These are phyloP conservation scores for Tachysurus fulvidraco DNA, from an alignment of 2,113 vertebrate species.

Conservation along the genomic window DNA sequence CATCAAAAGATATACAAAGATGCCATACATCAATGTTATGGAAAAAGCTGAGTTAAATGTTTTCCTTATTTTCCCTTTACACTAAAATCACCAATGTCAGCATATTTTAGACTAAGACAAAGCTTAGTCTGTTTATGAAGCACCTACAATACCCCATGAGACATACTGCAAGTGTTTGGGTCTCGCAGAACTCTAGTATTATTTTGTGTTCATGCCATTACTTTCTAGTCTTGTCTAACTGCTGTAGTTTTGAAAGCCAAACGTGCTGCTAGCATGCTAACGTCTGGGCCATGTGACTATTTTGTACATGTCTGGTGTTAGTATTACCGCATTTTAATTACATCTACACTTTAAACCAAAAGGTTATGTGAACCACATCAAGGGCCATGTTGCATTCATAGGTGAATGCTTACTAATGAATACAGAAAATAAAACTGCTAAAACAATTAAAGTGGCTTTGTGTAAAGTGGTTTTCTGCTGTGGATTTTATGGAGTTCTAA, in stretches of 20 bases:
- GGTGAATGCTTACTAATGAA: slow-evolving; percentile 10
- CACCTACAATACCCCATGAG: not conserved
- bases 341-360: not conserved
- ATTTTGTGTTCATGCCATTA: not conserved
- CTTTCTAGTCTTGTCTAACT: not conserved
- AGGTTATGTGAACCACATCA: not conserved
- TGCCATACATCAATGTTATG: not conserved
- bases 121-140: not conserved
- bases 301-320: not conserved
- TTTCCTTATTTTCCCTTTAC: not conserved
- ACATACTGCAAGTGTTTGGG: not conserved
- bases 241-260: not conserved
- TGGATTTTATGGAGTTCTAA: not conserved
- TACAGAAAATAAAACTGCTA: slow-evolving; percentile 14
- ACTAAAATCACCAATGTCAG: not conserved
- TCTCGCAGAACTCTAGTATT: not conserved
- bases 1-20: not conserved
- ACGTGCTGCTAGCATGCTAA: not conserved
- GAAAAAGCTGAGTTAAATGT: not conserved
- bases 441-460: slow-evolving; percentile 4
- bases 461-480: slow-evolving; percentile 24
- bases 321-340: not conserved
- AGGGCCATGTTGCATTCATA: not conserved
- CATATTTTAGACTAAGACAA: not conserved
- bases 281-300: not conserved